A percentile compares a stretch with the other conserved stretches of the same genome.
Evolutionary conservation across 2,113 vertebrate genomes (phyloP).

Genomic region (Okapia johnstoni): DNA sequence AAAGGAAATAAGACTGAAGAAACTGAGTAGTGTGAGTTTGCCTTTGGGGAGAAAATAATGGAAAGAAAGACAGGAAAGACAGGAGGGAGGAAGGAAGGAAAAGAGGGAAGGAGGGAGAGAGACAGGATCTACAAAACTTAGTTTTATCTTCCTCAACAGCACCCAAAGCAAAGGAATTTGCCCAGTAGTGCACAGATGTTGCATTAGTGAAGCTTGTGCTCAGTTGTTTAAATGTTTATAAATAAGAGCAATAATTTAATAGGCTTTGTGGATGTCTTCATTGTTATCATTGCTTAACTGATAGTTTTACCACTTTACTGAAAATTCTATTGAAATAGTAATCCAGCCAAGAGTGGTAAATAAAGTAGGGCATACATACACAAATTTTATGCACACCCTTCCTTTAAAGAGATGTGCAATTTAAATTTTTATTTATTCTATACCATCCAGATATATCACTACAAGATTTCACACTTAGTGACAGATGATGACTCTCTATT

Average conservation of each 20-base stretch:
- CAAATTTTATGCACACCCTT: neutral
- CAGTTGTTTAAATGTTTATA: neutral
- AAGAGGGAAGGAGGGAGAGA: neutral
- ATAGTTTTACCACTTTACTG: neutral
- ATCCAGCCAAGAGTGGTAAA: neutral
- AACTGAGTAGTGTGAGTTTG: neutral
- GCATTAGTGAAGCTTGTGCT: neutral
- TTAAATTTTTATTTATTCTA: neutral
- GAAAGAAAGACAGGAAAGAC: neutral
- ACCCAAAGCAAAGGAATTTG: neutral
- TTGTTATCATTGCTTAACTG: neutral
- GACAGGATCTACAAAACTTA: neutral
- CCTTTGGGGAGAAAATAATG: neutral
- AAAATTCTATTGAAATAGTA: neutral
- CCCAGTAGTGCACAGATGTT: accelerated
- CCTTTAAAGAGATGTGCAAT: neutral
- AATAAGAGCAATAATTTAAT: neutral
- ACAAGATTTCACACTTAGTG: neutral
- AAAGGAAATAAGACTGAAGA: neutral
- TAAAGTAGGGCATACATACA: neutral
- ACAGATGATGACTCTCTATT: neutral
- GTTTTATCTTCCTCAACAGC: neutral
- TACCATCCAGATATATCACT: neutral
- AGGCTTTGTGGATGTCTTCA: neutral
- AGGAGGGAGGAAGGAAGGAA: neutral